Conservation (phyloP, 2,797 vertebrate species). For the Onychomys arenicola region DNA sequence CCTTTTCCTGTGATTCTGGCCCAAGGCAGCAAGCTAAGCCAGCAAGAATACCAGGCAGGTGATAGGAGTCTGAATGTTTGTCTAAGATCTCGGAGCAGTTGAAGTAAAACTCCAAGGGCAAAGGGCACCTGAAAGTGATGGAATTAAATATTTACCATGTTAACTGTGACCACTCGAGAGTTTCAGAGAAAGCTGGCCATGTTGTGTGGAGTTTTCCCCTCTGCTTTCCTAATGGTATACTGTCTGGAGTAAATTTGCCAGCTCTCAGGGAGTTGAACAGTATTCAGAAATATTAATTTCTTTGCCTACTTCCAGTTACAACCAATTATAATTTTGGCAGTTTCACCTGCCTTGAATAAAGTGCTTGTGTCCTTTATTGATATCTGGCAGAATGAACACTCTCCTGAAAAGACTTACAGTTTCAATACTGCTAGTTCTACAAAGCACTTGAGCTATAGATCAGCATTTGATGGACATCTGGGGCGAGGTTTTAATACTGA, state of each 20-base stretch:
- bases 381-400: not conserved
- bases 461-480: not conserved
- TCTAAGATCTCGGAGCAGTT: conserved; percentile 43
- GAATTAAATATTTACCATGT: conserved; percentile 75
- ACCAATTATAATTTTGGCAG: conserved; percentile 76
- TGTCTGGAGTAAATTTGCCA: conserved; percentile 71
- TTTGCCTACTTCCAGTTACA: conserved; percentile 76
- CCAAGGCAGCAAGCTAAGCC: not conserved
- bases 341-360: conserved; percentile 66
- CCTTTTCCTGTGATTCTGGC: conserved; percentile 6
- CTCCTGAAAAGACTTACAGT: not conserved
- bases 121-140: conserved; percentile 61
- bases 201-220: conserved; percentile 54
- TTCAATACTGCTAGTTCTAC: not conserved
- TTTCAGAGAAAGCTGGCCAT: conserved; percentile 50
- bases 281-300: conserved; percentile 70
- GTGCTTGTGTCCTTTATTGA: not conserved
- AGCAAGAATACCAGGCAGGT: not conserved
- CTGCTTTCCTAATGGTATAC: conserved; percentile 59
- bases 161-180: conserved; percentile 55
- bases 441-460: not conserved
- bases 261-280: conserved; percentile 54
- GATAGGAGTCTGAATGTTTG: conserved; percentile 28
- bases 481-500: not conserved
- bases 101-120: conserved; percentile 64